Evolutionary conservation across 2,888 invertebrate species (phyloP), one percentile per base, ranked within the genome.

Genomic region (Drosophila pseudotakahashii): DNA sequence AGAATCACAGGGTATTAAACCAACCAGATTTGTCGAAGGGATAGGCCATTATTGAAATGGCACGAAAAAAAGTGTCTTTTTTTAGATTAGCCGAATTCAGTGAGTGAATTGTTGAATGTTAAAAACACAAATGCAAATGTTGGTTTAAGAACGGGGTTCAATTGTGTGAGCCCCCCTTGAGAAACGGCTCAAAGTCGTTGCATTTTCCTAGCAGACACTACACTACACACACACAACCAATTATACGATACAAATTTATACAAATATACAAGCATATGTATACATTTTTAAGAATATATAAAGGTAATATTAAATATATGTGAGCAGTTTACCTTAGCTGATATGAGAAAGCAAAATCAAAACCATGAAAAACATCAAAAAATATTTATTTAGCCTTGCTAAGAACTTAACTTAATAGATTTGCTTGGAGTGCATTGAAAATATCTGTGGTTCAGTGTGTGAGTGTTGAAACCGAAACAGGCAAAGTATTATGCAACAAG

Each of bases 401-500:
- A 69, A 78, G 68, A 66, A 83, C 76, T 78, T 73, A 73, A 63
- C 68, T 82, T 86, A 73, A 67, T 88, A 71, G 76, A 75, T 79
- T 77, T 83, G 76, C 72, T 67, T 63, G 62, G 45, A 60, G 61
- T 61, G 61, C 61, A 59, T 58, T 59, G 36, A 44, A 23, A 54
- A 23, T 44, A 44, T 13, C 19, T 54, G 42, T 54, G 42, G 69
- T 75, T 77, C 39, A 48, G 74, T 57, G 58, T 61, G 75, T 59
- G 58, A 57, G 48, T 60, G 53, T 37, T 47, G 19, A 37, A 60
- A 69, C 73, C 73, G 68, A 68, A 55, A 67, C 68, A 64, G 55
- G 73, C 80, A 80, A 80, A 83, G 82, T 83, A 83, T 83, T 83
- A 83, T 80, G 75, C 86, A 67, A 75, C 73, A 85, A 76, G 75